Conservation (phyloP, 2,888 invertebrate species). For the Ormyrus thymus region DNA sequence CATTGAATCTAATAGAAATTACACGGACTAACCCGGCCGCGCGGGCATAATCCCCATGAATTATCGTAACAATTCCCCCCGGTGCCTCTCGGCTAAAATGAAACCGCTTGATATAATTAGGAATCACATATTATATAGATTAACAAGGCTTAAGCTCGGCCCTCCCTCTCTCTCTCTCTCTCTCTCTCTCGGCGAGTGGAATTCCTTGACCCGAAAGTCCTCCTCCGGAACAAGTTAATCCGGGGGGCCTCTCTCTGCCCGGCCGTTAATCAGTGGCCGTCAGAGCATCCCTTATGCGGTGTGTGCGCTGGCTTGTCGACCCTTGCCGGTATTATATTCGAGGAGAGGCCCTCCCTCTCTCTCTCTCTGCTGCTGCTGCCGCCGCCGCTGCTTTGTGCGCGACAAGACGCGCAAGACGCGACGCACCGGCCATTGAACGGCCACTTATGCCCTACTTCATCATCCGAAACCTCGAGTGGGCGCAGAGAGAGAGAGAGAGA, state of each 20-base stretch:
- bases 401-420: slow-evolving; percentile 17
- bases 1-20: slow-evolving; percentile 47
- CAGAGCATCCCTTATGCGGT: slow-evolving; percentile 43
- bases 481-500: slow-evolving; percentile 46
- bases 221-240: slow-evolving; percentile 50
- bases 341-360: background rate
- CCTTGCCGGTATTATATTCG: background rate
- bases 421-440: slow-evolving; percentile 1
- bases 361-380: slow-evolving; percentile 5
- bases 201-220: slow-evolving; percentile 46
- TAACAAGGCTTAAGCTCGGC: slow-evolving; percentile 40
- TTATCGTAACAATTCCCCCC: slow-evolving; percentile 32
- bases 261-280: slow-evolving; percentile 49
- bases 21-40: background rate
- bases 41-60: slow-evolving; percentile 37
- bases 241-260: slow-evolving; percentile 1
- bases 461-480: slow-evolving; percentile 67
- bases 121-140: slow-evolving; percentile 49
- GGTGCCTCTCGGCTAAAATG: slow-evolving; percentile 9
- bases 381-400: slow-evolving; percentile 10
- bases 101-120: slow-evolving; percentile 50
- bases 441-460: slow-evolving; percentile 63
- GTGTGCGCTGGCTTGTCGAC: slow-evolving; percentile 45
- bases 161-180: background rate
- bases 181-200: slow-evolving; percentile 13